Base-by-base conservation (phyloP, 2,888 invertebrate genomes). In the Harpalus rufipes region DNA sequence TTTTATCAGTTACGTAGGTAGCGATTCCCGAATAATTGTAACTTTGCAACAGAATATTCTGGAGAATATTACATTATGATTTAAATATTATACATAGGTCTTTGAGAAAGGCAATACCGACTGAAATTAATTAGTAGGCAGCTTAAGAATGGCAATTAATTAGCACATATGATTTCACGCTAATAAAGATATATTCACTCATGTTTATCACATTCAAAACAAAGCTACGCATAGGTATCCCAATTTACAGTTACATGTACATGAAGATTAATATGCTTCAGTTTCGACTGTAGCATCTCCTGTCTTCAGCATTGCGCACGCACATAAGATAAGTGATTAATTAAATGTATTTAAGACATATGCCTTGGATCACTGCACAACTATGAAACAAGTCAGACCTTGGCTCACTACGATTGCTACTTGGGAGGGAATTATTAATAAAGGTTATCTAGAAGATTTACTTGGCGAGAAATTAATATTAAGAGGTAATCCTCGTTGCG, bases 271-370 rank as follows among this genome's bases (percentile, higher is more conserved):
- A 58, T 80, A 80, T 58, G 59, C 39, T 59, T 61, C 58, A 58
- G 3, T 3, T 25, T 1, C 3, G 56, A 80, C 21, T 16, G 79
- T 80, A 61, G n/a, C 59, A 44, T 51, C 41, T 44, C 51, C 44
- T 18, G 44, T 51, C 74, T 74, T 1, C 21, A 14, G 41, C 18
- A 14, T 7, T 10, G n/a, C 16, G 8, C 44, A 25, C 51, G 21
- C 79, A 80, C 61, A 59, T 12, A 65, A 81, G 41, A 81, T 81
- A 65, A n/a, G 58, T 81, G 81, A 81, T 81, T 81, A 81, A 81
- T 81, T 81, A 39, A 44, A 41, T 81, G 81, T 81, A 81, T 81
- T 81, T 81, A 63, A 61, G 81, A 65, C 81, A 25, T 81, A 65
- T 44, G 81, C 61, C 79, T 79, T 59, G 79, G 58, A 79, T 58